Evolutionary conservation across 2,113 vertebrate genomes (phyloP).

Genomic region (Oncorhynchus tshawytscha): DNA sequence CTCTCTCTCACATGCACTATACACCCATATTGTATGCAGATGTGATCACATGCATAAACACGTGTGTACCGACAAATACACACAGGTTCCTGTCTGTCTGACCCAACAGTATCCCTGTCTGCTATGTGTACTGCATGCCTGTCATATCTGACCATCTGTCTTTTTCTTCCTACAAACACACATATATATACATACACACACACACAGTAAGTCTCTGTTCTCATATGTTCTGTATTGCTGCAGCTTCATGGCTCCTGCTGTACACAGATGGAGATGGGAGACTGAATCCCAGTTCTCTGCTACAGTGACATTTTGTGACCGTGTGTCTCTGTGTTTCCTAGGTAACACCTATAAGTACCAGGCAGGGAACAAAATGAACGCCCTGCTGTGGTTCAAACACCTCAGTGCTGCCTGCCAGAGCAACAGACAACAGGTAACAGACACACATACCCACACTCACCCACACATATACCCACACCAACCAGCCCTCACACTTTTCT

Average conservation of each 20-base stretch:
- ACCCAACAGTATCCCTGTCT: neutral
- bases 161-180: neutral
- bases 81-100: neutral
- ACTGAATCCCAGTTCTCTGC: neutral
- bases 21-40: neutral
- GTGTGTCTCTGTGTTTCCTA: slow-evolving; percentile 61
- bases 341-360: slow-evolving; percentile 99
- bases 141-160: slow-evolving; percentile 7
- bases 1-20: neutral
- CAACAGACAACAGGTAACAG: slow-evolving; percentile 90
- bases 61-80: neutral
- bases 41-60: neutral
- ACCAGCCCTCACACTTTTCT: neutral
- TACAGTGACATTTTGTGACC: slow-evolving; percentile 21
- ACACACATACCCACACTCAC: neutral
- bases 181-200: neutral
- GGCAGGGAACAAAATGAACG: slow-evolving; percentile 92
- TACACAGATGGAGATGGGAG: neutral
- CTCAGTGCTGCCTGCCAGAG: slow-evolving; percentile 96
- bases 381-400: slow-evolving; percentile 97
- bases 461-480: neutral
- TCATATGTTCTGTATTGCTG: neutral
- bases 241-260: neutral
- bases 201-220: neutral
- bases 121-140: neutral